phyloP scores from a whole-genome alignment of 2,797 vertebrate species.

The Buceros bicornis region DNA sequence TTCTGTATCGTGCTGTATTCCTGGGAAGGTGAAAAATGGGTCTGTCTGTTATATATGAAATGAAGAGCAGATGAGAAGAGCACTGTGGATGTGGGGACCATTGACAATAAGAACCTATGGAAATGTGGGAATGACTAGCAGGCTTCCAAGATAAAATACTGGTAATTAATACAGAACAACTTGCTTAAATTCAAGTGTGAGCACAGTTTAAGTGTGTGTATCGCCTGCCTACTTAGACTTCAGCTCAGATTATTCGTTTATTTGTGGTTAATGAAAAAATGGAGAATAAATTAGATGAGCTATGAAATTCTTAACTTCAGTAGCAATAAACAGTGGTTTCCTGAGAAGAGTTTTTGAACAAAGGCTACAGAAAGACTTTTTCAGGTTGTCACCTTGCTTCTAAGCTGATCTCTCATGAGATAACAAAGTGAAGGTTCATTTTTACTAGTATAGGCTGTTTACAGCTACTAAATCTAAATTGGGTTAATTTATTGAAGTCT shows the following conservation, averaged over 20 bases:
- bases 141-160: neutral
- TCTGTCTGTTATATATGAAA: conserved; percentile 64
- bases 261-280: neutral
- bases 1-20: conserved; percentile 72
- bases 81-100: conserved; percentile 47
- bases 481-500: neutral
- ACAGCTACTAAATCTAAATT: neutral
- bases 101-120: conserved; percentile 29
- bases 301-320: neutral
- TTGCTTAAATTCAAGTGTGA: neutral
- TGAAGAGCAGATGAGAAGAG: conserved; percentile 75
- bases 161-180: conserved; percentile 59
- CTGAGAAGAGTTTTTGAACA: neutral
- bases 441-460: neutral
- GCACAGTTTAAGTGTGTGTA: neutral
- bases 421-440: neutral
- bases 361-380: neutral
- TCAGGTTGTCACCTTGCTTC: neutral
- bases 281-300: neutral
- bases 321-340: neutral
- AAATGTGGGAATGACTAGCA: conserved; percentile 11
- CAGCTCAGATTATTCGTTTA: neutral
- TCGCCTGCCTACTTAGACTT: neutral
- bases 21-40: conserved; percentile 76
- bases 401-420: neutral